Evolutionary conservation across 1,140 invertebrate genomes (phyloP).

Genomic region (Adoxophyes honmai): DNA sequence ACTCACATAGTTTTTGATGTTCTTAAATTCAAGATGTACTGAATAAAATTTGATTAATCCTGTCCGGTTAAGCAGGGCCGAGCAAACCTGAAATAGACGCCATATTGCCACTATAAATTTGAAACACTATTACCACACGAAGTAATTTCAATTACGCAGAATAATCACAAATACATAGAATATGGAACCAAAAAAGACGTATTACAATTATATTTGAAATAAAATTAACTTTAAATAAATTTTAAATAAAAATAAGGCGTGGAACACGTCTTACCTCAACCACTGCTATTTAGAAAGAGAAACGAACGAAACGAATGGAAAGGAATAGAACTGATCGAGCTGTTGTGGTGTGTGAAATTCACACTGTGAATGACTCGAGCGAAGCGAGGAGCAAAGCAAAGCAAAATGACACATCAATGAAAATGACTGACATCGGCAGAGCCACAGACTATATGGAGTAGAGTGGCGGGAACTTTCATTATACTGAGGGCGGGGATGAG

Average conservation of each 20-base stretch:
- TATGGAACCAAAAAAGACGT: too few species aligned
- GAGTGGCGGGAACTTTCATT: too few species aligned
- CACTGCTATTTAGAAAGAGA: conserved; percentile 62
- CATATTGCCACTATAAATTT: conserved; percentile 1
- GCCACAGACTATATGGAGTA: too few species aligned
- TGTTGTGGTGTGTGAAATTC: too few species aligned
- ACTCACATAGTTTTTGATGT: conserved; percentile 51
- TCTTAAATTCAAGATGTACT: conserved; percentile 42
- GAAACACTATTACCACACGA: conserved; percentile 13
- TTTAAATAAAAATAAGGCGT: not conserved
- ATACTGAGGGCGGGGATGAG: too few species aligned
- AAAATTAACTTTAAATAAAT: not conserved
- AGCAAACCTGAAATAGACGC: conserved; percentile 28
- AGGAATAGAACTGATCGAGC: too few species aligned
- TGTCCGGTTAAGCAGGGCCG: conserved; percentile 50
- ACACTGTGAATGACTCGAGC: too few species aligned
- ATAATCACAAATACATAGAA: not conserved
- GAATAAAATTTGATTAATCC: conserved; percentile 43
- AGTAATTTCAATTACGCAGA: not conserved
- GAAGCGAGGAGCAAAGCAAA: too few species aligned
- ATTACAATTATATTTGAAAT: too few species aligned
- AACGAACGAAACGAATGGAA: too few species aligned
- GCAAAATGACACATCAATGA: too few species aligned
- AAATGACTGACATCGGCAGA: too few species aligned
- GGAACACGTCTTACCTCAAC: conserved; percentile 61